Evolutionary conservation across 2,113 vertebrate genomes (phyloP).

Genomic region (Seriola rivoliana): DNA sequence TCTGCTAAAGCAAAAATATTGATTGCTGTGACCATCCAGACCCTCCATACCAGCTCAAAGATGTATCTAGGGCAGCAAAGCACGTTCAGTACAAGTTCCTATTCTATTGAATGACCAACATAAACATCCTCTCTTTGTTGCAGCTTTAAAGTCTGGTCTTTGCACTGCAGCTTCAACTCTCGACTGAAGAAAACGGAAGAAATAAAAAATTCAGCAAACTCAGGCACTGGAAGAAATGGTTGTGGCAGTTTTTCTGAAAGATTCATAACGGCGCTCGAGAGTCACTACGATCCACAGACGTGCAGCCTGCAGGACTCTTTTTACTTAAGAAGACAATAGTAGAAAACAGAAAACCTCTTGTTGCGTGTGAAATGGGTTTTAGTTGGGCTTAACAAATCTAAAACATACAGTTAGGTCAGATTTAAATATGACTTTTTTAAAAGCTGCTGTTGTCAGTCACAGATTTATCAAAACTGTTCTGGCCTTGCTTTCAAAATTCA

Average conservation of each 20-base stretch:
- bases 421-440: background rate
- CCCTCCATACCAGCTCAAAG: slow-evolving; percentile 23
- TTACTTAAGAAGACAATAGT: background rate
- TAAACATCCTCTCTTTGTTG: slow-evolving; percentile 18
- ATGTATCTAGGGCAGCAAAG: slow-evolving; percentile 46
- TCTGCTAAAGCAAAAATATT: slow-evolving; percentile 58
- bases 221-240: slow-evolving; percentile 60
- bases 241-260: slow-evolving; percentile 77
- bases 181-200: slow-evolving; percentile 52
- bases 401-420: background rate
- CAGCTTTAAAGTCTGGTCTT: slow-evolving; percentile 21
- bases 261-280: slow-evolving; percentile 75
- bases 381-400: background rate
- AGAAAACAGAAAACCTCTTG: background rate
- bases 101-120: slow-evolving; percentile 1
- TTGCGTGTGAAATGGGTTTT: background rate
- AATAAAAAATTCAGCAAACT: slow-evolving; percentile 77
- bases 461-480: background rate
- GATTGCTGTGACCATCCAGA: slow-evolving; percentile 45
- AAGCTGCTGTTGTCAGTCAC: background rate
- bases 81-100: slow-evolving; percentile 17
- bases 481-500: background rate
- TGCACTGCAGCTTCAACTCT: slow-evolving; percentile 10
- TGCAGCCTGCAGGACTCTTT: background rate
- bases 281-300: slow-evolving; percentile 39